phyloP scores from a whole-genome alignment of 2,797 vertebrate genomes.

The Microhierax caerulescens region DNA sequence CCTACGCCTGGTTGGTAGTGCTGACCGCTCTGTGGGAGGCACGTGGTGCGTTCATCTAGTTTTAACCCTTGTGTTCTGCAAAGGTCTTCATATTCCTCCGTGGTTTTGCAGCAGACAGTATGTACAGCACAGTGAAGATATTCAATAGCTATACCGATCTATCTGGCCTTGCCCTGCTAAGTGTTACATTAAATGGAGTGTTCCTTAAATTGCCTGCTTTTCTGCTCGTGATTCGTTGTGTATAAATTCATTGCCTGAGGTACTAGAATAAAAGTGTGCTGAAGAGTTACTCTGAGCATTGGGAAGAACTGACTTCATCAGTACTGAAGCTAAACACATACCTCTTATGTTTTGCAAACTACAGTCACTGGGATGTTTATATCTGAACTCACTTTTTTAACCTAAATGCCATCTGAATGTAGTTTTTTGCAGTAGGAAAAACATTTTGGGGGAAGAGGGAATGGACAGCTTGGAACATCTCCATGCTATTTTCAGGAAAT shows the following conservation, averaged over 20 bases:
- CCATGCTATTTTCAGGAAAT: background rate
- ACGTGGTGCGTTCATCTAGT: accelerated
- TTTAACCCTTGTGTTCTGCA: accelerated
- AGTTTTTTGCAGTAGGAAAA: background rate
- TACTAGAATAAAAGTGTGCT: background rate
- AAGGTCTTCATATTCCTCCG: background rate
- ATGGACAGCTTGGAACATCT: background rate
- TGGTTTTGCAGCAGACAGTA: background rate
- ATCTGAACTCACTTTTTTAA: background rate
- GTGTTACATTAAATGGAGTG: background rate
- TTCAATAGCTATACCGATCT: background rate
- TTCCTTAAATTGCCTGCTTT: background rate
- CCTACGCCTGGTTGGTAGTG: accelerated
- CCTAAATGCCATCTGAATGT: background rate
- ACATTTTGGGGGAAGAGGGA: background rate
- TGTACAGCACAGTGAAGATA: background rate
- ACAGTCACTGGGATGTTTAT: background rate
- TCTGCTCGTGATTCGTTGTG: accelerated
- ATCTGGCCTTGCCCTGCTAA: background rate
- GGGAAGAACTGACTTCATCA: background rate
- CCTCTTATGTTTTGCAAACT: background rate
- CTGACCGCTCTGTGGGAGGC: background rate
- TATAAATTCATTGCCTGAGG: accelerated
- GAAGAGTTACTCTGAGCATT: background rate
- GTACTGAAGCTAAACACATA: background rate